Conservation (phyloP, 2,888 invertebrate species). For the Sesamia inferens region DNA sequence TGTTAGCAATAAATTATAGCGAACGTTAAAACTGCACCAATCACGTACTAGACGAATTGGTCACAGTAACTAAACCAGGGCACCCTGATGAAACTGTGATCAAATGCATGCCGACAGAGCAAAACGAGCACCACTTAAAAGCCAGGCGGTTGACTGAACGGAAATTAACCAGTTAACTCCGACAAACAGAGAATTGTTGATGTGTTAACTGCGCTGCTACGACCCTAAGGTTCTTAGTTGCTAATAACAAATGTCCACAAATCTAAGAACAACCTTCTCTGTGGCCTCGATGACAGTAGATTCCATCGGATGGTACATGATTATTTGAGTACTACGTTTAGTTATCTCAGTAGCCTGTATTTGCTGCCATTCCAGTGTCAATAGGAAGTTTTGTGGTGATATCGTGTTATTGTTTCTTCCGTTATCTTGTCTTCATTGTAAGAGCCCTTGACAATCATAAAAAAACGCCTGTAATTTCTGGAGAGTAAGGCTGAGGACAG, state of each 20-base stretch:
- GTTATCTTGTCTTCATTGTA: background rate
- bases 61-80: too few relatives aligned
- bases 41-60: too few relatives aligned
- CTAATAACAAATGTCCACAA: conserved; percentile 50
- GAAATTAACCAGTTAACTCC: too few relatives aligned
- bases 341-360: conserved; percentile 40
- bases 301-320: conserved; percentile 25
- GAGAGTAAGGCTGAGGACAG: background rate
- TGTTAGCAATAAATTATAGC: too few relatives aligned
- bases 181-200: conserved; percentile 18
- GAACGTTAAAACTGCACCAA: too few relatives aligned
- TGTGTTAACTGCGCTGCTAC: conserved; percentile 43
- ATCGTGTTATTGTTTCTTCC: conserved; percentile 17
- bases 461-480: background rate
- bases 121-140: too few relatives aligned
- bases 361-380: conserved; percentile 31
- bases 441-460: background rate
- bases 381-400: conserved; percentile 44
- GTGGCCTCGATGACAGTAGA: conserved; percentile 52
- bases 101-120: too few relatives aligned
- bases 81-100: too few relatives aligned
- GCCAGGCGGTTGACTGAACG: too few relatives aligned
- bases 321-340: conserved; percentile 30
- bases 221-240: conserved; percentile 43
- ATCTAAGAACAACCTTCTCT: conserved; percentile 51